Evolutionary conservation across 2,888 invertebrate species (phyloP).

Genomic region (Eupithecia insigniata): DNA sequence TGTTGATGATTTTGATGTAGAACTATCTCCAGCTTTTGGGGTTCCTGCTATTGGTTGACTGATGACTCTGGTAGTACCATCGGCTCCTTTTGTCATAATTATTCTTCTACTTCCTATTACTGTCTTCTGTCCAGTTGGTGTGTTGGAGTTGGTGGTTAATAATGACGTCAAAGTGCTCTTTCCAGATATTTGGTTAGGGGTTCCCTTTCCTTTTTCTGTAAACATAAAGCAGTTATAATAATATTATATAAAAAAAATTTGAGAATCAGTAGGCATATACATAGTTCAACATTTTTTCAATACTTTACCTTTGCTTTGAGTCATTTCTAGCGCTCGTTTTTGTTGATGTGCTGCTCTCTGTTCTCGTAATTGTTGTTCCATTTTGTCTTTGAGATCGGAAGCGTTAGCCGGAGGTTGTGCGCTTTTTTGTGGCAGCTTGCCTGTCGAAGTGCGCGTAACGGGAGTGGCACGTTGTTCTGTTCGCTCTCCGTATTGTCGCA

Average conservation of each 20-base stretch:
- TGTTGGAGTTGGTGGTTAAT: constrained; percentile 80
- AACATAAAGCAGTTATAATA: constrained; percentile 53
- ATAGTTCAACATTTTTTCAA: not conserved
- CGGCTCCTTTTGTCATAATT: constrained; percentile 90
- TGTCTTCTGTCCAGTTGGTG: constrained; percentile 85
- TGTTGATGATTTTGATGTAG: constrained; percentile 59
- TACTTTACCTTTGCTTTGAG: constrained; percentile 80
- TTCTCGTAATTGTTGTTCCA: constrained; percentile 94
- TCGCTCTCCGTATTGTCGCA: constrained; percentile 94
- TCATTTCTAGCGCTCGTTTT: constrained; percentile 89
- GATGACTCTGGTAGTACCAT: constrained; percentile 87
- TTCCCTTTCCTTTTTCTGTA: constrained; percentile 72
- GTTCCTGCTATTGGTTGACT: constrained; percentile 82
- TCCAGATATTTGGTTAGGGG: constrained; percentile 82
- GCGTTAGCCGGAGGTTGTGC: constrained; percentile 85
- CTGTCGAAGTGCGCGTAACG: constrained; percentile 92
- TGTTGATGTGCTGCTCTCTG: constrained; percentile 96
- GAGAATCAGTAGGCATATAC: not conserved
- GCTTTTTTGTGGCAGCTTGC: constrained; percentile 84
- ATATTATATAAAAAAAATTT: not conserved
- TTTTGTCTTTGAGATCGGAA: constrained; percentile 93
- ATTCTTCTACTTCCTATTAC: constrained; percentile 87
- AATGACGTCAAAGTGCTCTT: constrained; percentile 88
- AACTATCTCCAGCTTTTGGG: constrained; percentile 57
- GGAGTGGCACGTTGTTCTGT: constrained; percentile 89